Evolutionary conservation across 1,140 invertebrate genomes (phyloP).

Genomic region (Panagrolaimus sp.): DNA sequence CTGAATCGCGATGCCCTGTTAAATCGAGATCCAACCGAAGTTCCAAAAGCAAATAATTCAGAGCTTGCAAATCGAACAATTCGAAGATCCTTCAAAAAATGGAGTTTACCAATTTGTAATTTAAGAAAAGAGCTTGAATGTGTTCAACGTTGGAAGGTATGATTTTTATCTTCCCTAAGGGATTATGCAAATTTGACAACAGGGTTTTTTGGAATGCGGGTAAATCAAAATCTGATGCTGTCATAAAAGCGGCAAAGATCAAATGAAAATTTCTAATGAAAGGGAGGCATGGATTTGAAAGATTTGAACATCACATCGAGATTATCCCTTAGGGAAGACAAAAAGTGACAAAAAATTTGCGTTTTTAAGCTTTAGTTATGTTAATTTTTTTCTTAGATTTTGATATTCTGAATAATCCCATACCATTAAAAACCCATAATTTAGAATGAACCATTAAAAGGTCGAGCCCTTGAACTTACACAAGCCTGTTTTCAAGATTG

Average conservation of each 20-base stretch:
- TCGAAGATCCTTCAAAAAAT: not conserved
- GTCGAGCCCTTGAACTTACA: not conserved
- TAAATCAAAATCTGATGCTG: too few species aligned
- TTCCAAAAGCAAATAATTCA: conserved; percentile 9
- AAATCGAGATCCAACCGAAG: conserved; percentile 21
- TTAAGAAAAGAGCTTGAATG: conserved; percentile 22
- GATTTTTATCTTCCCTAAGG: too few species aligned
- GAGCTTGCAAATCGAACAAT: conserved; percentile 9
- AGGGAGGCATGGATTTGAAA: too few species aligned
- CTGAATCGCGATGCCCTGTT: conserved; percentile 24
- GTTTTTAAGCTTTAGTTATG: conserved; percentile 29
- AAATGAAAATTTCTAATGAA: not conserved
- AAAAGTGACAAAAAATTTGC: too few species aligned
- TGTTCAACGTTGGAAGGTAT: conserved; percentile 17
- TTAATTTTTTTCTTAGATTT: not conserved
- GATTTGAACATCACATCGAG: too few species aligned
- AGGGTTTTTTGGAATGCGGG: too few species aligned
- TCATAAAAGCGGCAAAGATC: too few species aligned
- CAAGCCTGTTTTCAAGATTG: conserved; percentile 33
- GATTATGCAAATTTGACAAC: too few species aligned
- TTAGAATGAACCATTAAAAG: conserved; percentile 24
- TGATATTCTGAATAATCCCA: too few species aligned
- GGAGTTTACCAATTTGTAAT: conserved; percentile 7
- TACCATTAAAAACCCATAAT: not conserved
- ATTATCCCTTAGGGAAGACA: too few species aligned